Conservation (phyloP, 2,113 vertebrate genomes). For the Onychostruthus taczanowskii region DNA sequence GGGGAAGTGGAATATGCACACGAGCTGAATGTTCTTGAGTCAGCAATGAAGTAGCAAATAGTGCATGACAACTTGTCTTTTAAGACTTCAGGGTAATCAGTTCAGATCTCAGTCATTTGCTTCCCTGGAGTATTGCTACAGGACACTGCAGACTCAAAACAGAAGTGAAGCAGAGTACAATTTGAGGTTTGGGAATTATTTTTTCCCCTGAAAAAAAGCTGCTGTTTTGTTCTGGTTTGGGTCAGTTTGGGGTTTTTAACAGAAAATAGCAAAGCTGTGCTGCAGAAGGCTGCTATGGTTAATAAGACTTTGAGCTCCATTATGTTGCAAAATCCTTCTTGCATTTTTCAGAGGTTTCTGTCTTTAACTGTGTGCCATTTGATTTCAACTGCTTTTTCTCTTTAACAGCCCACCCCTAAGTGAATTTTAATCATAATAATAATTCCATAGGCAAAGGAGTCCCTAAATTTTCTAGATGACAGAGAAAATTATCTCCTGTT, state of each 20-base stretch:
- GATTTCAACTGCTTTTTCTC: background rate
- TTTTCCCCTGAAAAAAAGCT: background rate
- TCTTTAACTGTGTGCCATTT: background rate
- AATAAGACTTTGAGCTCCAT: background rate
- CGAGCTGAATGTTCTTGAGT: background rate
- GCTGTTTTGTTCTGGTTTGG: background rate
- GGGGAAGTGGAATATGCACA: background rate
- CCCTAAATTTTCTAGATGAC: background rate
- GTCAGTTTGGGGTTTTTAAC: background rate
- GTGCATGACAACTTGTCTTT: slow-evolving; percentile 15
- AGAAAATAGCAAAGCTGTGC: background rate
- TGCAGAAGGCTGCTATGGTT: background rate
- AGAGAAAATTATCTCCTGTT: background rate
- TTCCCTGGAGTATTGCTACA: background rate
- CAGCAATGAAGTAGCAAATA: slow-evolving; percentile 14
- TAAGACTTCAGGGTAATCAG: slow-evolving; percentile 7
- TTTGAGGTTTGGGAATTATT: background rate
- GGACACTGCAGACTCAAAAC: background rate
- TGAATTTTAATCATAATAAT: background rate
- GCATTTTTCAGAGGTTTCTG: background rate
- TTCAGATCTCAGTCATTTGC: background rate
- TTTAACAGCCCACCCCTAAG: background rate
- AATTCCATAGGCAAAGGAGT: background rate
- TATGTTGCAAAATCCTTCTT: background rate
- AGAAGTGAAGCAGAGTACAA: background rate